Evolutionary conservation across 2,888 invertebrate genomes (phyloP).

Genomic region (Heterodera filipjevi): DNA sequence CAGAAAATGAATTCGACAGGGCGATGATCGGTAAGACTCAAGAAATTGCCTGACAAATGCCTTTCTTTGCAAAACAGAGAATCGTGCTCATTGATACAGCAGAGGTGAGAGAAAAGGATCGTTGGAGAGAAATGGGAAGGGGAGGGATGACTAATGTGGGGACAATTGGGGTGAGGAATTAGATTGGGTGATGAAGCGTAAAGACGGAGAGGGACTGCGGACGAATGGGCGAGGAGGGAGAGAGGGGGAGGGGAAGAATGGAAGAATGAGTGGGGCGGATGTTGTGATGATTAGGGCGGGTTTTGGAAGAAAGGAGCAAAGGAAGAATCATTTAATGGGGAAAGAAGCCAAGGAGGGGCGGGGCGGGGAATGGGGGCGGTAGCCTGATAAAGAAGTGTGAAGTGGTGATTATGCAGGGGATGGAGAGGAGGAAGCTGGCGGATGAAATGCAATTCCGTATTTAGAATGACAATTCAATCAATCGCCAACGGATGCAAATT

Average conservation of each 20-base stretch:
- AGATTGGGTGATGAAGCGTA: conserved; percentile 1
- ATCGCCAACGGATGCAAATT: conserved; percentile 3
- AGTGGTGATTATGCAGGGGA: not conserved
- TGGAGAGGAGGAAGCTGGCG: not conserved
- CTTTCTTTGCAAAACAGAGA: not conserved
- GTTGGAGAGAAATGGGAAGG: not conserved
- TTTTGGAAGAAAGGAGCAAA: not conserved
- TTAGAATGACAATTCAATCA: not conserved
- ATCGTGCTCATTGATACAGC: not conserved
- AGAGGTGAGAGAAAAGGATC: not conserved
- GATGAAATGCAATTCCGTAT: not conserved
- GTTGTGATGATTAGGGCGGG: not conserved
- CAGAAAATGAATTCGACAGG: too few species aligned
- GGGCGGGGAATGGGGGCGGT: not conserved
- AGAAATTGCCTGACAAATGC: too few species aligned
- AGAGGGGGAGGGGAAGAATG: not conserved
- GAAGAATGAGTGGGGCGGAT: not conserved
- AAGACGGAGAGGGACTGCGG: not conserved
- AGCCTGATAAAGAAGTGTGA: not conserved
- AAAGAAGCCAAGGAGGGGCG: not conserved
- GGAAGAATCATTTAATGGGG: not conserved
- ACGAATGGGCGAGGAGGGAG: not conserved
- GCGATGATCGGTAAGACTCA: too few species aligned
- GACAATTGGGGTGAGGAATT: not conserved
- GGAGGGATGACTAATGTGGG: not conserved